Conservation (phyloP, 2,888 invertebrate species). For the Eilema sororculum region DNA sequence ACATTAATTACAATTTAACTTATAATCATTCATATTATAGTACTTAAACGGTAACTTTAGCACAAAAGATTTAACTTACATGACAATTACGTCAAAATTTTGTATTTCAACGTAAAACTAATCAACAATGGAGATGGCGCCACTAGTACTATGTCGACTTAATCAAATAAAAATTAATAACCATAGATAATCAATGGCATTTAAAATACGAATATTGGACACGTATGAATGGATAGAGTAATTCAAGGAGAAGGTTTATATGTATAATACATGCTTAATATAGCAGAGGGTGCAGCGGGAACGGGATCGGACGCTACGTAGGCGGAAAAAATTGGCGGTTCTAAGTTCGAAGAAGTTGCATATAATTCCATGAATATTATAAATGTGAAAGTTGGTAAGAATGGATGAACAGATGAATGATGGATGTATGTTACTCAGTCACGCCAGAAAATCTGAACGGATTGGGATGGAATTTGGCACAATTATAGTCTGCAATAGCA, state of each 20-base stretch:
- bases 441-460: background rate
- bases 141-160: background rate
- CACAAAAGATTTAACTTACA: constrained; percentile 20
- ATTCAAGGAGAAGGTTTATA: too few relatives aligned
- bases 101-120: background rate
- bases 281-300: too few relatives aligned
- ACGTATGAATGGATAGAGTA: too few relatives aligned
- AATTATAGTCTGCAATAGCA: background rate
- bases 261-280: too few relatives aligned
- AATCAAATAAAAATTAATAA: background rate
- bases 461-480: background rate
- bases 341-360: too few relatives aligned
- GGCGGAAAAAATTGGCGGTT: too few relatives aligned
- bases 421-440: background rate
- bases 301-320: too few relatives aligned
- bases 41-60: constrained; percentile 23
- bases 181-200: background rate
- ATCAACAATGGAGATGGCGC: constrained; percentile 15
- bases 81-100: background rate
- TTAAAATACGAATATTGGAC: background rate
- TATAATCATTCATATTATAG: background rate
- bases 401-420: too few relatives aligned
- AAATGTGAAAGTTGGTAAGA: too few relatives aligned
- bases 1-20: constrained; percentile 9
- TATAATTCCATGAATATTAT: too few relatives aligned